These are phyloP conservation scores for Aelia acuminata DNA, from an alignment of 2,888 invertebrate genomes.

Conservation along the genomic window DNA sequence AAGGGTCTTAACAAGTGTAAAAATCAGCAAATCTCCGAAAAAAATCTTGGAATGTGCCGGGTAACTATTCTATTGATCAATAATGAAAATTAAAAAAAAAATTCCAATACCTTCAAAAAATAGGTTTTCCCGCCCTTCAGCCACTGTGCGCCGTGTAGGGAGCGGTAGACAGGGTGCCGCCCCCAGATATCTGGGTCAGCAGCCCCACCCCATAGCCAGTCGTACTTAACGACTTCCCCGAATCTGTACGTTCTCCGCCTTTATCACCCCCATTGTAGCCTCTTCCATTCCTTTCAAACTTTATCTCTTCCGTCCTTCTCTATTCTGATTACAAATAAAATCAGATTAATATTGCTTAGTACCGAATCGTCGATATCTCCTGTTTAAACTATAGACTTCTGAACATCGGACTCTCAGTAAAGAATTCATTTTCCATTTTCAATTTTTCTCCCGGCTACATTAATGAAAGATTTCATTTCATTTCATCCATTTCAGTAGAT, in stretches of 20 bases:
- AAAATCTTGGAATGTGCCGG: too few species aligned
- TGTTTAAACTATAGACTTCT: not conserved
- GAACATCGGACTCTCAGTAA: not conserved
- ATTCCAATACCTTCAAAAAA: too few species aligned
- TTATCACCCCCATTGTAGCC: constrained; percentile 10
- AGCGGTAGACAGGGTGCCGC: constrained; percentile 39
- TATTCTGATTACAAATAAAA: not conserved
- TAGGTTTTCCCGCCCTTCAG: too few species aligned
- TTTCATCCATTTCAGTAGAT: too few species aligned
- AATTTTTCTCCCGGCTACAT: too few species aligned
- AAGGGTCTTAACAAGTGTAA: too few species aligned
- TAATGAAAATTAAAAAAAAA: too few species aligned
- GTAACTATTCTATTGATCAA: too few species aligned
- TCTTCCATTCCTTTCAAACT: not conserved
- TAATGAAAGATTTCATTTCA: too few species aligned
- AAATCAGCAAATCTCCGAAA: too few species aligned
- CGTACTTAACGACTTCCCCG: constrained; percentile 17
- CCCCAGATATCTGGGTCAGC: constrained; percentile 55
- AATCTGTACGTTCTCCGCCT: not conserved
- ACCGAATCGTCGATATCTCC: not conserved
- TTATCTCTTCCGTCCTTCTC: constrained; percentile 17
- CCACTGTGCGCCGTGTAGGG: not conserved
- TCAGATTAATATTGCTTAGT: not conserved
- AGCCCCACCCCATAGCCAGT: constrained; percentile 43
- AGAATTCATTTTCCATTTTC: not conserved